phyloP scores from a whole-genome alignment of 2,797 vertebrate genomes.

The Megaceryle alcyon region DNA sequence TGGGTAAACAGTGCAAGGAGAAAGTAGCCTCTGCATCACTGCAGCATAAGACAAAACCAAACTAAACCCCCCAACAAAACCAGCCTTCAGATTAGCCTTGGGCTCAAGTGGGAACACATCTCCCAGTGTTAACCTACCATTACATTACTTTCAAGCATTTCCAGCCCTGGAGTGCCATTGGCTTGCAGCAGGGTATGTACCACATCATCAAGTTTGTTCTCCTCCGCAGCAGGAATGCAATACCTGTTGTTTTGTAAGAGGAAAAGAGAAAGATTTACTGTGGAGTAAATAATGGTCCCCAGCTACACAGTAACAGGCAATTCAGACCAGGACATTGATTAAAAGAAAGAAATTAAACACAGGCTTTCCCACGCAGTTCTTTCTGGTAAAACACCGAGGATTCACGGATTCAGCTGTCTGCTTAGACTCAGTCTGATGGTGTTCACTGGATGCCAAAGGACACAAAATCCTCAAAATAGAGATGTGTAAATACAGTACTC shows the following conservation, averaged over 20 bases:
- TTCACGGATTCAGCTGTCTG: background rate
- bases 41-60: background rate
- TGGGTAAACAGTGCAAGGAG: background rate
- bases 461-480: background rate
- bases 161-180: constrained; percentile 97
- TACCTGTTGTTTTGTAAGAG: constrained; percentile 84
- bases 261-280: constrained; percentile 21
- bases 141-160: constrained; percentile 99
- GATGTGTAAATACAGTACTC: background rate
- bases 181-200: constrained; percentile 99
- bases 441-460: background rate
- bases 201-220: constrained; percentile 97
- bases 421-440: background rate
- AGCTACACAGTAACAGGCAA: background rate
- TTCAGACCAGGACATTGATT: background rate
- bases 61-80: background rate
- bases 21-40: background rate
- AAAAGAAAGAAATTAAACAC: background rate
- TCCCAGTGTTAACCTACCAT: constrained; percentile 84
- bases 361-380: background rate
- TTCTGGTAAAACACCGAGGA: background rate
- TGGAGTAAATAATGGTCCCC: background rate
- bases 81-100: background rate
- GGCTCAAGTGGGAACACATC: background rate
- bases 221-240: constrained; percentile 99